Base-by-base conservation (phyloP, 2,113 vertebrate species). In the Actenoides lindsayi region DNA sequence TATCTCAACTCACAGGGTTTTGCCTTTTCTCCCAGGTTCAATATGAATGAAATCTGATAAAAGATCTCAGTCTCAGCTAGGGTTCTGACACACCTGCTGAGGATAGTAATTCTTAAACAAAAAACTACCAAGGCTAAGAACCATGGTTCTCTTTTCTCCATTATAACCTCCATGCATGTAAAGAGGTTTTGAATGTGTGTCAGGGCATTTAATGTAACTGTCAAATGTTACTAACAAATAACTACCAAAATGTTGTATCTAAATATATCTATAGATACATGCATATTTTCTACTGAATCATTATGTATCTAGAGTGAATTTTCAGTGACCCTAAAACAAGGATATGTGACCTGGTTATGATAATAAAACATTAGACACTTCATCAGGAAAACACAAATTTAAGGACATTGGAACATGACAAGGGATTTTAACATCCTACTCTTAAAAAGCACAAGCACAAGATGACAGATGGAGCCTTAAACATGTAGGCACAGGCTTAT, bases 81-180 rank as follows among this genome's bases (percentile, higher is more conserved):
- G 50, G 24, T 35, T 73, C 20, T 65, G 68, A 54, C 16, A 31
- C 20, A 35, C 23, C 17, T 71, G 23, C 39, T 71, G 41, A 56
- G 41, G 24, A 18, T 1, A 17, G 13, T 68, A 68, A 60, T 60
- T 48, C 63, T 69, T 53, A 69, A 78, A 42, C 33, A 87, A 54
- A 16, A 28, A 48, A n/a, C 23, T 41, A 15, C n/a, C 4, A 2
- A 41, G 19, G 41, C n/a, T 41, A 42, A 59, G 51, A 74, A 42
- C 7, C 7, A 21, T 42, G 1, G 0, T 6, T 20, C 13, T 42
- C 10, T 57, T 35, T 20, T 50, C 30, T 35, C 63, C 31, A 11
- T 44, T 60, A 42, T 68, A 10, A 54, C 25, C 31, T 35, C 2
- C 6, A 35, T 4, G 31, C 23, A 57, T 51, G 17, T 50, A 76